Conservation (phyloP, 2,797 vertebrate genomes). For the Crocidura indochinensis region DNA sequence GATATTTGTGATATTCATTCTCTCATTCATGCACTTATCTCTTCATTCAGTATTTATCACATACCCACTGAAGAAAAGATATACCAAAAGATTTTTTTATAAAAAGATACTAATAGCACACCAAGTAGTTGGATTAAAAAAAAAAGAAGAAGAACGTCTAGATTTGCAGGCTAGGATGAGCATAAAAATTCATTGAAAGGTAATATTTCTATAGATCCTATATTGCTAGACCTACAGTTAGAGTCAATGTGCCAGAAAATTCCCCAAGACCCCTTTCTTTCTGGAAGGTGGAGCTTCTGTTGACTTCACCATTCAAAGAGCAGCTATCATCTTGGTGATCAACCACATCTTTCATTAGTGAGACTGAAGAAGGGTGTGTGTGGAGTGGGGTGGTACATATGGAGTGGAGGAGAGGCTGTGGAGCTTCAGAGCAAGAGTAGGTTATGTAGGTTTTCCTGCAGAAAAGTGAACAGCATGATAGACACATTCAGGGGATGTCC, state of each 20-base stretch:
- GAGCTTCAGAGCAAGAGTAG: background rate
- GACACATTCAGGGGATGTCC: no score
- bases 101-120: background rate
- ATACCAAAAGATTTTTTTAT: background rate
- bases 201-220: background rate
- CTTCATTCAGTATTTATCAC: constrained; percentile 47
- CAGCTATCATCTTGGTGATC: background rate
- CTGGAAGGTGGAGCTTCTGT: background rate
- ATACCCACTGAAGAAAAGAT: constrained; percentile 29
- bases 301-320: background rate
- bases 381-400: background rate
- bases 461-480: background rate
- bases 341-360: background rate
- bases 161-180: background rate
- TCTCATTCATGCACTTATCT: background rate
- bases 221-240: background rate
- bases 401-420: background rate
- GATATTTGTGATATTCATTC: background rate
- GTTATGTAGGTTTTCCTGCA: background rate
- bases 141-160: background rate
- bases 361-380: background rate
- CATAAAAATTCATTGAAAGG: constrained; percentile 15
- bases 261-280: constrained; percentile 31
- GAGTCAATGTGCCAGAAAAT: background rate
- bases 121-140: background rate